Percentiles rank a stretch among this genome's conserved stretches.
Conservation (phyloP, 2,113 vertebrate genomes). For the Urocitellus parryii region DNA sequence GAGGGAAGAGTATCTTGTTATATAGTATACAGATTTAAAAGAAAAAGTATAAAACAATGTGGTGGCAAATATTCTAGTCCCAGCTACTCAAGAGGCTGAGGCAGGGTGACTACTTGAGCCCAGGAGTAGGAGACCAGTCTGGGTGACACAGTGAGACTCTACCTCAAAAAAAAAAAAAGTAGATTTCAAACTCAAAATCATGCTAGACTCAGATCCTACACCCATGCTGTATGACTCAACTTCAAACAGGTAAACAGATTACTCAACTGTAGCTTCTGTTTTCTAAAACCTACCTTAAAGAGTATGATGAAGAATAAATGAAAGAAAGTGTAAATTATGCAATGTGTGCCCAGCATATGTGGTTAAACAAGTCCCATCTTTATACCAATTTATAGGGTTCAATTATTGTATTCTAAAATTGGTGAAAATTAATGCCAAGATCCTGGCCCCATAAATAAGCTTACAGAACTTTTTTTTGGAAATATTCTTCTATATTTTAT, state of each 20-base stretch:
- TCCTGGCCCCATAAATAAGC: not conserved
- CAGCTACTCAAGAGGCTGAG: not conserved
- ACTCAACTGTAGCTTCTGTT: not conserved
- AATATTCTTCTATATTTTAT: not conserved
- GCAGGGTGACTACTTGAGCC: not conserved
- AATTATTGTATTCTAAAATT: slow-evolving; percentile 16
- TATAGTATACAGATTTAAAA: not conserved
- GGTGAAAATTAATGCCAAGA: not conserved
- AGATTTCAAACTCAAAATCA: not conserved
- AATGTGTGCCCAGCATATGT: no score
- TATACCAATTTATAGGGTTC: not conserved
- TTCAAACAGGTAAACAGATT: not conserved
- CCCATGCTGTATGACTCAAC: not conserved
- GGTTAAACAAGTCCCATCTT: not conserved
- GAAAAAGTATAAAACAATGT: not conserved
- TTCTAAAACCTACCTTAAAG: not conserved
- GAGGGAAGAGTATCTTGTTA: not conserved
- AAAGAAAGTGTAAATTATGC: not conserved
- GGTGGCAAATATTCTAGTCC: no score
- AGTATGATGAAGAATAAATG: not conserved
- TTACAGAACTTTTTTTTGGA: not conserved
- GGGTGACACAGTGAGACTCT: not conserved
- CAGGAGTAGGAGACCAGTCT: not conserved
- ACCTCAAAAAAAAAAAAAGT: not conserved
- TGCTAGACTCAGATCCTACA: not conserved